A percentile compares a stretch with the other conserved stretches of the same genome.
phyloP scores from a whole-genome alignment of 2,888 invertebrate genomes.

The Galeopsomyia nigrocyanea region DNA sequence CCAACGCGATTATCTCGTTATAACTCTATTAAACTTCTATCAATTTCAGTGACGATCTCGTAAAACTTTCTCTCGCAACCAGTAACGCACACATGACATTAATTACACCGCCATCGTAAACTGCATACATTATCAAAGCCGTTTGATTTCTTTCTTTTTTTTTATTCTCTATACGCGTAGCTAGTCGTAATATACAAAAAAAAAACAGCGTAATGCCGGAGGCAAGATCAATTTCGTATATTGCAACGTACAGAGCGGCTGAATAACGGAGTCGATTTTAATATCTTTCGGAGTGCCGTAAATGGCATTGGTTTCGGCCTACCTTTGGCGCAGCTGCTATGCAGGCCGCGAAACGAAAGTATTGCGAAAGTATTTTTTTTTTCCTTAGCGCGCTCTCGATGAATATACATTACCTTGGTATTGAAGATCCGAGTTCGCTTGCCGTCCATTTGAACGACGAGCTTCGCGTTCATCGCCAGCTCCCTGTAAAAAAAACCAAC shows the following conservation, averaged over 20 bases:
- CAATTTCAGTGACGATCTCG: slow-evolving; percentile 2
- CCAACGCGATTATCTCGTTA: no score
- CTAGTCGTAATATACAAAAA: no score
- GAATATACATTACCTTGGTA: slow-evolving; percentile 73
- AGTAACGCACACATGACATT: not conserved
- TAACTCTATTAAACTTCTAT: no score
- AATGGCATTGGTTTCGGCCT: slow-evolving; percentile 6
- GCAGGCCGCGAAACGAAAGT: slow-evolving; percentile 27
- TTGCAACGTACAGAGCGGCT: not conserved
- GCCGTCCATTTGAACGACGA: slow-evolving; percentile 88
- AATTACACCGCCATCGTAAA: slow-evolving; percentile 25
- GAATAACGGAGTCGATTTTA: not conserved
- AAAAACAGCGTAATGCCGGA: not conserved
- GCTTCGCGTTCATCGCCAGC: slow-evolving; percentile 84
- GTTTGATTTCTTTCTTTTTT: no score
- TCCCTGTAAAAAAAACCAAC: slow-evolving; percentile 75
- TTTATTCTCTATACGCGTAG: no score
- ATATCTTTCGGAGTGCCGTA: slow-evolving; percentile 17
- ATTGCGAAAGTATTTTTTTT: slow-evolving; percentile 23
- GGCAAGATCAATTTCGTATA: slow-evolving; percentile 12
- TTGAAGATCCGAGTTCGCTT: slow-evolving; percentile 85
- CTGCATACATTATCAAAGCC: no score
- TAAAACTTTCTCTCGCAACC: slow-evolving; percentile 24
- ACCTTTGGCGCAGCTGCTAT: no score
- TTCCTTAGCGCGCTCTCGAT: not conserved